Evolutionary conservation across 1,140 invertebrate species (phyloP), one percentile per base, ranked within the genome.

Genomic region (Chironomus striatipennis): DNA sequence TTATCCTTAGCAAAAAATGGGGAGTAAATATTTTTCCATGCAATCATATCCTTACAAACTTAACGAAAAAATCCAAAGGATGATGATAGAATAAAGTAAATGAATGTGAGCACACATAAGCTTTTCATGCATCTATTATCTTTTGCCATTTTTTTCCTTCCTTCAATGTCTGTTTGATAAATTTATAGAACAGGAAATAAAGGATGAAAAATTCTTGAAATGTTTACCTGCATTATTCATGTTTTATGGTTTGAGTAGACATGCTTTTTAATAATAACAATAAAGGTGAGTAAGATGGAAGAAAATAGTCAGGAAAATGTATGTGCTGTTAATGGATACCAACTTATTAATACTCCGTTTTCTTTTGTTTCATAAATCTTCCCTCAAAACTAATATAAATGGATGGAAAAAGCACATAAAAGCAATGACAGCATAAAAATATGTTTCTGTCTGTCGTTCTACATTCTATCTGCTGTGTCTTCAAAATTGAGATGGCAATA

Each of bases 241-340:
- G 47, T 57, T 57, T 57, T 57, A 57, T 57, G 47, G 47, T 57
- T 57, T 12, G 12, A 4, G 15, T 7, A 57, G n/a, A 57, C 24
- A 34, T n/a, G 4, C 47, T n/a, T 15, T 34, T 57, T 57, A 57
- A 57, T 57, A 57, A 57, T 57, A 57, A 57, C n/a, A 57, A 57
- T 57, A 57, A 57, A 57, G 47, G 12, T n/a, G 15, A 47, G 43
- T 47, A 47, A 57, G 47, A 15, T 12, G 24, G 47, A 15, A 57
- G n/a, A 57, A 57, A 12, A 57, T 57, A 57, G 24, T 57, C 12
- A 57, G 12, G 12, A 57, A n/a, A 15, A 5, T 57, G 8, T 57
- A 57, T 57, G 47, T 57, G 47, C 47, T 57, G 47, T 57, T 57
- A 57, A 57, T 57, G 47, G 47, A 57, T 57, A 57, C 47, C 47